These are phyloP conservation scores for Betta splendens DNA, from an alignment of 2,797 vertebrate species.

Conservation along the genomic window DNA sequence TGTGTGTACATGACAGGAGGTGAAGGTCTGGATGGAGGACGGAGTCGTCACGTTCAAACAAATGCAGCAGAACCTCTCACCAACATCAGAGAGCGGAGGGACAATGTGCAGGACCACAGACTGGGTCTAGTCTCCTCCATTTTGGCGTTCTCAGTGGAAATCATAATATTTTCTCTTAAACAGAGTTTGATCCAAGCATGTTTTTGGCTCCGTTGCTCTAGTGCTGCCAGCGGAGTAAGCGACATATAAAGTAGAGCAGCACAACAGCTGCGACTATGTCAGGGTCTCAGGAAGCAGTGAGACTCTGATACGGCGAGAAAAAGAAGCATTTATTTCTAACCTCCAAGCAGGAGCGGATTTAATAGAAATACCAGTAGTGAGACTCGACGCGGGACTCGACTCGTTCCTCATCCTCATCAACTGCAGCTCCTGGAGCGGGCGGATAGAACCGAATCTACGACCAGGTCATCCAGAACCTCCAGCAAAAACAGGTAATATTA, in stretches of 20 bases:
- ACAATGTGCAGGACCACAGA: slow-evolving; percentile 14
- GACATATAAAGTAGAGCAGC: slow-evolving; percentile 37
- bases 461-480: slow-evolving; percentile 22
- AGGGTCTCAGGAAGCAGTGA: slow-evolving; percentile 43
- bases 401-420: slow-evolving; percentile 41
- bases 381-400: slow-evolving; percentile 15
- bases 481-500: slow-evolving; percentile 48
- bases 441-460: slow-evolving; percentile 18
- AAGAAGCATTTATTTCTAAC: not conserved
- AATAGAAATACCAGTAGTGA: slow-evolving; percentile 23
- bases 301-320: slow-evolving; percentile 29
- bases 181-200: slow-evolving; percentile 7
- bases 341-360: slow-evolving; percentile 26
- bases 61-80: slow-evolving; percentile 25
- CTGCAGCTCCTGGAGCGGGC: slow-evolving; percentile 45
- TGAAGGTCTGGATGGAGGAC: slow-evolving; percentile 63
- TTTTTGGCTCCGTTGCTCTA: slow-evolving; percentile 29
- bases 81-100: slow-evolving; percentile 26
- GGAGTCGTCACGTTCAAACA: slow-evolving; percentile 25
- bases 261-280: slow-evolving; percentile 40
- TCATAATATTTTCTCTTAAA: slow-evolving; percentile 9
- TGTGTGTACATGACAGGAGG: slow-evolving; percentile 56
- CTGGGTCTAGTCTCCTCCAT: not conserved
- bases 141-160: not conserved
- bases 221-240: slow-evolving; percentile 35